Evolutionary conservation across 2,888 invertebrate genomes (phyloP).

Genomic region (Tenodera sinensis): DNA sequence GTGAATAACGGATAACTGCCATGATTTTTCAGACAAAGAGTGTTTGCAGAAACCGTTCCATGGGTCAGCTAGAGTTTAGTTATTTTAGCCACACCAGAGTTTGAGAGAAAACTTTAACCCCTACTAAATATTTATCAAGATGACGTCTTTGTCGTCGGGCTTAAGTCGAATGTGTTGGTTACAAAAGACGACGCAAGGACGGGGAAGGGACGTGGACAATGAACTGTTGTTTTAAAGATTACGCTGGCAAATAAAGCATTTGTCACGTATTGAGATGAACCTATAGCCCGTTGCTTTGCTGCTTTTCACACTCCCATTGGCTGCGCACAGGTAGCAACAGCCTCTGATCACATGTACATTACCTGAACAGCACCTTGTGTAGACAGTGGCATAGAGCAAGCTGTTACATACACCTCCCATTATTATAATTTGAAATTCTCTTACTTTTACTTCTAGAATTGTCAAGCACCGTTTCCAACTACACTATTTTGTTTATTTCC

Average conservation of each 20-base stretch:
- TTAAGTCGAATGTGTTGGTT: not conserved
- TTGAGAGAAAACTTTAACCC: not conserved
- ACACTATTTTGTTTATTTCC: no score
- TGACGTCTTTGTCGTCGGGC: not conserved
- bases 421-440: no score
- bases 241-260: not conserved
- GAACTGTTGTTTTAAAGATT: not conserved
- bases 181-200: not conserved
- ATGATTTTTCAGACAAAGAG: no score
- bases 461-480: no score
- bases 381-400: not conserved
- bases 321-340: not conserved
- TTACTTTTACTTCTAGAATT: no score
- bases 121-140: not conserved
- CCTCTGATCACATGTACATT: not conserved
- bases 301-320: not conserved
- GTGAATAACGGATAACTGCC: no score
- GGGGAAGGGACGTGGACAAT: not conserved
- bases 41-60: no score
- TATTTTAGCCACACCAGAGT: no score
- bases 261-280: not conserved
- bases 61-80: no score
- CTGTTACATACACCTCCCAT: not conserved
- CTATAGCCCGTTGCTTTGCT: not conserved
- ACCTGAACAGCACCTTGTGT: not conserved